These are phyloP conservation scores for Esperia sulphurella DNA, from an alignment of 2,888 invertebrate genomes.

Conservation along the genomic window DNA sequence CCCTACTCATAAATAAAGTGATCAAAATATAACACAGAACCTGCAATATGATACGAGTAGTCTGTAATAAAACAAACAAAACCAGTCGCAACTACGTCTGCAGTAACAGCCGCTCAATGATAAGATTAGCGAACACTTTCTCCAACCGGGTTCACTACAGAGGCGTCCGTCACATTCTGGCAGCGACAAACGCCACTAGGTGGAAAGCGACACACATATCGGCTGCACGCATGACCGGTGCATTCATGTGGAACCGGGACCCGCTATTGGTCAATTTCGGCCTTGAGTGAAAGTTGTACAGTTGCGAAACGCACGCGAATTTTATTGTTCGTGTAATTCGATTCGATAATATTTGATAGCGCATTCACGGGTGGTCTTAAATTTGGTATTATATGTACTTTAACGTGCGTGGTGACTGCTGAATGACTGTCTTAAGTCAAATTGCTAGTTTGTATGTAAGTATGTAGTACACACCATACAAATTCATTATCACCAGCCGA, in stretches of 20 bases:
- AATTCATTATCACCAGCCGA: no score
- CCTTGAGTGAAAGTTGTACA: slow-evolving; percentile 65
- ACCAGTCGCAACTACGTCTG: neutral
- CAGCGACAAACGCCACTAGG: slow-evolving; percentile 24
- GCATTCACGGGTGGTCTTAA: neutral
- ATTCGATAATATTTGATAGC: slow-evolving; percentile 6
- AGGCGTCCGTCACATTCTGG: slow-evolving; percentile 33
- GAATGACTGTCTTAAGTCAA: no score
- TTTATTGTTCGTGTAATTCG: slow-evolving; percentile 8
- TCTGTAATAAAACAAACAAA: neutral
- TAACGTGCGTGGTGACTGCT: no score
- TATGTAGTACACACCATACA: no score
- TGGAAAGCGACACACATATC: slow-evolving; percentile 42
- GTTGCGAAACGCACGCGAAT: slow-evolving; percentile 24
- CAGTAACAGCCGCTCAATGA: neutral
- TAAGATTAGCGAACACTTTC: slow-evolving; percentile 40
- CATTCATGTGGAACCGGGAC: slow-evolving; percentile 31
- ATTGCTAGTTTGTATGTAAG: no score
- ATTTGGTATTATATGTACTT: neutral
- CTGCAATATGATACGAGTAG: no score
- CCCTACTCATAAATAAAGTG: no score
- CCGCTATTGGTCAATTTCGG: slow-evolving; percentile 52
- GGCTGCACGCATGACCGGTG: slow-evolving; percentile 32
- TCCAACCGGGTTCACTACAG: slow-evolving; percentile 31
- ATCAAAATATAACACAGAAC: no score